Evolutionary conservation across 1,140 invertebrate genomes (phyloP), one percentile per base, ranked within the genome.

Genomic region (Yoshiicerus persimilis): DNA sequence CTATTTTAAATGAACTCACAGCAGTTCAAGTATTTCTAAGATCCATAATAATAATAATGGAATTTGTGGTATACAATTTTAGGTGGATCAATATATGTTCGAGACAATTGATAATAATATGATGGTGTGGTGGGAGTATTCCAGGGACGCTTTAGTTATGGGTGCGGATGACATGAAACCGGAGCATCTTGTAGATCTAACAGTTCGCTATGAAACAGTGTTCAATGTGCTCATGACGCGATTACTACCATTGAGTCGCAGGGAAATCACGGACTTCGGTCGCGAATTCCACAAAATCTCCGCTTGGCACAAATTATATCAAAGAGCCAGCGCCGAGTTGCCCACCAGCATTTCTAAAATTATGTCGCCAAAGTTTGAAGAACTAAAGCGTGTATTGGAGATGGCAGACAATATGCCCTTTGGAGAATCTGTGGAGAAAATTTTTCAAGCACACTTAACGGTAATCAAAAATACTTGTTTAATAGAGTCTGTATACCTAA

Each of bases 231-330:
- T 34, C 0, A 30, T 16, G 20, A 64, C n/a, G n/a, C 66, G 39
- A 2, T 36, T 34, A 3, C 27, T 89, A n/a, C 89, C 89, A 16
- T 86, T 89, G 38, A 88, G 75, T 20, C 32, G 39, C 25, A 23
- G n/a, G 20, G 89, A 89, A 83, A 70, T 86, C 10, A n/a, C 1
- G n/a, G 87, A 89, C 36, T 89, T 89, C 56, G 75, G 64, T 2
- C 38, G 27, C 4, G 89, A 89, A 70, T 83, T 89, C 10, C 47
- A 84, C 0, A n/a, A 87, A 23, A 10, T 88, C 0, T 64, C 64
- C 13, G 75, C 80, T 11, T 39, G 85, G 16, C 16, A 56, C 2
- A 84, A 89, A 66, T 4, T 86, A 0, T 86, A 66, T n/a, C 8
- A 34, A 30, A 32, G 84, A 25, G n/a, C 20, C n/a, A n/a, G n/a